Conservation (phyloP, 1,140 invertebrate genomes). For the Camponotus pennsylvanicus region DNA sequence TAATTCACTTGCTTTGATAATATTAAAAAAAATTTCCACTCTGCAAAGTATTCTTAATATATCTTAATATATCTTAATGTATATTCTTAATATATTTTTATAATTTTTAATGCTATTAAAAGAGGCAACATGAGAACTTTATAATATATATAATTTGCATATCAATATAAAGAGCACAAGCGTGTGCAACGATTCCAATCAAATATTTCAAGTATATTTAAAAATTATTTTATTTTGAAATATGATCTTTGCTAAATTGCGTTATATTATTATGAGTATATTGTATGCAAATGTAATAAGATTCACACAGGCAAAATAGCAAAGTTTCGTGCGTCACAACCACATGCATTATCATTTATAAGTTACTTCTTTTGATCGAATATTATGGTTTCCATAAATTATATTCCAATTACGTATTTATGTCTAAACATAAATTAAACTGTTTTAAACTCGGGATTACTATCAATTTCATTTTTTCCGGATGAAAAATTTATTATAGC, state of each 20-base stretch:
- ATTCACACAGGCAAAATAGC: not conserved
- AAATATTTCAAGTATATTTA: too few relatives aligned
- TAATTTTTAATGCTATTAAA: not conserved
- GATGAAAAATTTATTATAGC: conserved; percentile 9
- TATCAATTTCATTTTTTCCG: conserved; percentile 11
- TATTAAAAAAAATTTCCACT: not conserved
- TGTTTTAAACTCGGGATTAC: not conserved
- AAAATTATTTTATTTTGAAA: conserved; percentile 9
- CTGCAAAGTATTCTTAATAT: not conserved
- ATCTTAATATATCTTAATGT: too few relatives aligned
- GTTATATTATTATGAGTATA: not conserved
- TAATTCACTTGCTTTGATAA: not conserved
- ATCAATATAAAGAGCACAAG: too few relatives aligned
- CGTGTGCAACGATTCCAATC: too few relatives aligned
- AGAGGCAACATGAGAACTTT: too few relatives aligned
- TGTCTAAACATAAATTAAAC: too few relatives aligned
- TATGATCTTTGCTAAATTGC: not conserved
- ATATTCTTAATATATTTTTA: conserved; percentile 2
- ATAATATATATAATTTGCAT: too few relatives aligned
- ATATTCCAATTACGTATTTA: conserved; percentile 29
- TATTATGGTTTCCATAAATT: conserved; percentile 12
- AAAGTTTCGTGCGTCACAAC: not conserved
- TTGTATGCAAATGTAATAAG: conserved; percentile 14
- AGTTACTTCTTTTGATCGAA: conserved; percentile 16
- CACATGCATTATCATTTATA: not conserved